Evolutionary conservation across 1,140 invertebrate species (phyloP), one percentile per base, ranked within the genome.

Genomic region (Cydia fagiglandana): DNA sequence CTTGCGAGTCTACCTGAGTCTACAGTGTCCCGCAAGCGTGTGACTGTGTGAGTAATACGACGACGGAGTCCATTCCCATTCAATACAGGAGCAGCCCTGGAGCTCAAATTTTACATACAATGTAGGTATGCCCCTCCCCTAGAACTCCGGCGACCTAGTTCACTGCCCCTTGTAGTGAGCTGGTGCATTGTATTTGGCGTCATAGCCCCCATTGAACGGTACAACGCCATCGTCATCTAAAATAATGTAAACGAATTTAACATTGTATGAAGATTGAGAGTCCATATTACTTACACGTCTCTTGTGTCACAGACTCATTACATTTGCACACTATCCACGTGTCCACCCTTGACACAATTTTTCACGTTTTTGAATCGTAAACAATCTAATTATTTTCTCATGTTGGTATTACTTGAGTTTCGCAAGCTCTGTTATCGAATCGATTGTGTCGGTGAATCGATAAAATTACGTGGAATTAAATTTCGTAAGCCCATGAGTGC

Each of bases 261-360:
- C 15, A n/a, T 53, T 53, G 50, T 17, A 61, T 61, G 56, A n/a
- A 9, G 9, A 61, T 61, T 61, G n/a, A 61, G 17, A 17, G 6
- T 61, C 12, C 45, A 10, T 61, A 24, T 61, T 24, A 61, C 20
- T 20, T 10, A 61, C 56, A 61, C 10, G 20, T 61, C 56, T 61
- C 56, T 61, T 24, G 56, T 61, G 56, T 61, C 56, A 61, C 20
- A 61, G 56, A 24, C 56, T 38, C 64, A n/a, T 66, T 66, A 70
- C 15, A 66, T 30, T 47, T 75, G 28, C 73, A 75, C 24, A 20
- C 66, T 73, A 45, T 28, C 53, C 47, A 68, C 41, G 38, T 76
- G 74, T 13, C 53, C 41, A 74, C 56, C 85, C 87, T 87, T 88
- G 87, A 86, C 87, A 88, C 79, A 76, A 80, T 85, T 86, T 84